phyloP scores from a whole-genome alignment of 2,888 invertebrate genomes.

The Nebria brevicollis region DNA sequence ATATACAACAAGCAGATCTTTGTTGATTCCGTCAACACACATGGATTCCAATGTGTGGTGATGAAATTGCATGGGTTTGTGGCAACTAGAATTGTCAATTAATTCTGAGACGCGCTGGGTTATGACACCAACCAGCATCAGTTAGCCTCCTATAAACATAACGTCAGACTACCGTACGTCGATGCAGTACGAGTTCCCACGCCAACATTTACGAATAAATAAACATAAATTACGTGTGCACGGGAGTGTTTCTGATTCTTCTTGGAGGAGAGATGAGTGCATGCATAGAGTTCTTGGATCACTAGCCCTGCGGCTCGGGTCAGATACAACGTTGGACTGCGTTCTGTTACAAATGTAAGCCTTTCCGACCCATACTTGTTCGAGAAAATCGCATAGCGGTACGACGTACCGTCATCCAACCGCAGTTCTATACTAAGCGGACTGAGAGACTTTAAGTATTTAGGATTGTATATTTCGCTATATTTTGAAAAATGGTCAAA shows the following conservation, averaged over 20 bases:
- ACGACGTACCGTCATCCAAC: neutral
- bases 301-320: constrained; percentile 9
- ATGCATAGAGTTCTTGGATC: neutral
- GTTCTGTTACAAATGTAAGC: constrained; percentile 6
- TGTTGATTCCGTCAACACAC: no score
- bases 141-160: neutral
- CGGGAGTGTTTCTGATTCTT: neutral
- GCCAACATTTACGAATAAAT: constrained; percentile 55
- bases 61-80: no score
- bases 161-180: neutral
- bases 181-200: constrained; percentile 51
- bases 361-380: neutral
- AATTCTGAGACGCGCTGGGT: neutral
- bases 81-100: no score
- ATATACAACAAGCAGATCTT: no score
- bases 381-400: constrained; percentile 3
- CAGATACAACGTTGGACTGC: neutral
- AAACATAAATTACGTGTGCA: constrained; percentile 56
- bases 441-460: no score
- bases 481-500: no score
- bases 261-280: neutral
- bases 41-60: no score
- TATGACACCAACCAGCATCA: neutral
- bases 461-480: no score
- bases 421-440: neutral